These are phyloP conservation scores for Anthopleura sola DNA, from an alignment of 64 coral and sea anemone genomes.

Conservation along the genomic window DNA sequence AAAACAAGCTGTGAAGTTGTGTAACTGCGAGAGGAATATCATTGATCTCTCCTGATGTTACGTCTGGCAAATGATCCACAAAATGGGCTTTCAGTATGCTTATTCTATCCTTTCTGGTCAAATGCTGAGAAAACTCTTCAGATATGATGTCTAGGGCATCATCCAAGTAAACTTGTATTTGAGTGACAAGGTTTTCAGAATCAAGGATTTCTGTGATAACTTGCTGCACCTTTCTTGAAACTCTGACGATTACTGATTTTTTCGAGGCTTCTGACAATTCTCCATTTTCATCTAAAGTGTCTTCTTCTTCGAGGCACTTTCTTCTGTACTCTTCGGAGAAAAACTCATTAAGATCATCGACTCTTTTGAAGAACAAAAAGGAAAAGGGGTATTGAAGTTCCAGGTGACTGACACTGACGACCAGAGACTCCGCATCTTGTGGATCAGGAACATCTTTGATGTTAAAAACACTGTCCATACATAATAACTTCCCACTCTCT, in stretches of 20 bases:
- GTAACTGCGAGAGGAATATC: not conserved
- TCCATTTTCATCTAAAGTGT: slow-evolving; percentile 48
- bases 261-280: slow-evolving; percentile 26
- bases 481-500: slow-evolving; percentile 44
- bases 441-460: slow-evolving; percentile 51
- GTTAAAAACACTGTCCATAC: slow-evolving; percentile 43
- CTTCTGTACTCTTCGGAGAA: slow-evolving; percentile 63
- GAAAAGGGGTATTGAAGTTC: slow-evolving; percentile 62
- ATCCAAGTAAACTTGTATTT: slow-evolving; percentile 56
- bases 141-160: slow-evolving; percentile 72
- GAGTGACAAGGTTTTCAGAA: slow-evolving; percentile 26
- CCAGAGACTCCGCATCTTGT: slow-evolving; percentile 53
- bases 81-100: slow-evolving; percentile 36
- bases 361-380: slow-evolving; percentile 46
- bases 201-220: slow-evolving; percentile 55
- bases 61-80: not conserved
- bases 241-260: slow-evolving; percentile 32
- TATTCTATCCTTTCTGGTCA: slow-evolving; percentile 40
- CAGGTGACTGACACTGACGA: slow-evolving; percentile 30
- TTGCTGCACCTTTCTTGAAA: slow-evolving; percentile 46
- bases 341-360: slow-evolving; percentile 59
- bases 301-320: slow-evolving; percentile 40
- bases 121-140: slow-evolving; percentile 28
- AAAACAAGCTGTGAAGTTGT: slow-evolving; percentile 34
- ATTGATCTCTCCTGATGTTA: not conserved